Evolutionary conservation across 2,113 vertebrate genomes (phyloP), one percentile per base, ranked within the genome.

Genomic region (Ctenodactylus gundi): DNA sequence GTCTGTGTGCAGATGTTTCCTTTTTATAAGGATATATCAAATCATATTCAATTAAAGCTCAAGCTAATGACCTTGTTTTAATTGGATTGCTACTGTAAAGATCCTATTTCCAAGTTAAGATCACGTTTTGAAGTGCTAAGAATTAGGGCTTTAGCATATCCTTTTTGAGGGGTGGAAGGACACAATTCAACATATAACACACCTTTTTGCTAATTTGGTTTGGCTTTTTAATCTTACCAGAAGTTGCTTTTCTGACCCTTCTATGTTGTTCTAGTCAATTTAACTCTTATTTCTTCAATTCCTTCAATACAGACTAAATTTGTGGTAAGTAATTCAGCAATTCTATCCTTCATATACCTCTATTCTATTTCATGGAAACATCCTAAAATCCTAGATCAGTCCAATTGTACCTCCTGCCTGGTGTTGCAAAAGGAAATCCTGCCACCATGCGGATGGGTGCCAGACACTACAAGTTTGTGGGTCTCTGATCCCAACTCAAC

Each of bases 11-110:
- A 70, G 53, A 51, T 36, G 75, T 76, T 53, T 68, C 41, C 44
- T 67, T 67, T 78, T 85, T 86, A 70, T n/a, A 81, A 86, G 60
- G 55, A 46, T 29, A 31, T 82, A 41, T 49, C 76, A 95, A 85
- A 31, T 60, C 44, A 55, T 53, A 44, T 41, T 86, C 44, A 44
- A 64, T 77, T 76, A 85, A 4, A 70, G 34, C 14, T 13, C 34
- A 82, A 70, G 76, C 21, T 57, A 84, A 88, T 93, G 62, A 93
- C 14, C 21, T 91, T 7, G 3, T 88, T 70, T 89, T 72, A 60
- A 60, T 46, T 55, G 13, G 27, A 73, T 91, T 81, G 60, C 10
- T 6, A 44, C 31, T 81, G 8, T 68, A 81, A 92, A 90, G 41
- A 68, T 3, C 39, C 20, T 86, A 25, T 85, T 84, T 76, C 51